Evolutionary conservation across 1,140 invertebrate species (phyloP), one percentile per base, ranked within the genome.

Genomic region (Trachymyrmex septentrionalis): DNA sequence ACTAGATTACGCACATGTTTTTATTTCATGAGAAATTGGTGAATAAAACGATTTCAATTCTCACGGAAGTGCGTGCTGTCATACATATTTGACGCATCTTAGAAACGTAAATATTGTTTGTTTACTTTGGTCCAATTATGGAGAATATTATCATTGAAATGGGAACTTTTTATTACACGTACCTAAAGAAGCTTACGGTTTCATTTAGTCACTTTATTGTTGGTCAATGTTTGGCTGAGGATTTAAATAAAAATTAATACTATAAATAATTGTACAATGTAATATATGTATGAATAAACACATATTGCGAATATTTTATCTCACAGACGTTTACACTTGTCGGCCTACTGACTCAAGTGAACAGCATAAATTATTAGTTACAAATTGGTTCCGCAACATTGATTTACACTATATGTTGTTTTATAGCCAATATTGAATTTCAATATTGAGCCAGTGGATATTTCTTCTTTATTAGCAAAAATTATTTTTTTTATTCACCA

Each of bases 361-460:
- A 10, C 2, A 30, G 24, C 27, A 27, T n/a, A 57, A 57, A 16
- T 19, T 6, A 30, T 63, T 63, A 24, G 4, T 61, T 61, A 27
- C 59, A 61, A 61, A 61, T 61, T 27, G 61, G 27, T 63, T 30
- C 61, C 61, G 27, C 61, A 63, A 30, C 14, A 63, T 63, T 63
- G 24, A 1, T 63, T 21, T 7, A 6, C n/a, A 59, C 24, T 4
- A 21, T 30, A 14, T 19, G n/a, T 55, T 19, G 7, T 55, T n/a
- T 57, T 57, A 57, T 7, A 61, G 21, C 19, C n/a, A 21, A 9
- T 10, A 63, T 63, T 63, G 6, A 63, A 30, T 61, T 14, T 4
- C 14, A 30, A 19, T 63, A 30, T 63, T 63, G 6, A 27, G 3
- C 14, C 4, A 63, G 27, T 19, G 14, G 16, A 30, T 63, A 16